Evolutionary conservation across 2,797 vertebrate genomes (phyloP).

Genomic region (Eleutherodactylus coqui): DNA sequence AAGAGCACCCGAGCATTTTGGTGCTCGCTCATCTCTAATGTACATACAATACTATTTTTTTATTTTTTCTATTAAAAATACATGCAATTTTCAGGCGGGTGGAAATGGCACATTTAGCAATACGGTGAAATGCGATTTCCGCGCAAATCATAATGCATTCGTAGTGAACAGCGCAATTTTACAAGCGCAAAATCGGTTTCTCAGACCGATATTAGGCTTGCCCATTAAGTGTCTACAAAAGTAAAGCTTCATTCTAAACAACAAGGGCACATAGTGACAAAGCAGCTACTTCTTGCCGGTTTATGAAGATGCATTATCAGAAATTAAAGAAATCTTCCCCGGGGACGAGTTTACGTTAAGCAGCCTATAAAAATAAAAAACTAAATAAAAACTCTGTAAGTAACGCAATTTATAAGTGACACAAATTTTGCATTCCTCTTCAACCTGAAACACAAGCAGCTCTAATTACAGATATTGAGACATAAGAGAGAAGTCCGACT

Average conservation of each 20-base stretch:
- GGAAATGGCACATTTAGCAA: too few relatives aligned
- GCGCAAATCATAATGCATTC: too few relatives aligned
- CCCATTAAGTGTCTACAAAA: neutral
- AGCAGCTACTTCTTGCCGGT: neutral
- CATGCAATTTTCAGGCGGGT: too few relatives aligned
- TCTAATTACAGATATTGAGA: conserved; percentile 64
- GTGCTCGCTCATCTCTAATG: too few relatives aligned
- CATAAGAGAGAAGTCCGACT: conserved; percentile 51
- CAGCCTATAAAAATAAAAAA: neutral
- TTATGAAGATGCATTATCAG: neutral
- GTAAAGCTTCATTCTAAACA: neutral
- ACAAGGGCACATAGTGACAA: neutral
- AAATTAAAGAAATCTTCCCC: neutral
- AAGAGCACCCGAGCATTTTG: too few relatives aligned
- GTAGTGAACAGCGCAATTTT: too few relatives aligned
- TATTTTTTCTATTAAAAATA: too few relatives aligned
- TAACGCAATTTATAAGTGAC: conserved; percentile 20
- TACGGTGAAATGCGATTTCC: too few relatives aligned
- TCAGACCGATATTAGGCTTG: too few relatives aligned
- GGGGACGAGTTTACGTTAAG: neutral
- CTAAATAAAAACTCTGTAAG: neutral
- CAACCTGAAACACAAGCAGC: conserved; percentile 67
- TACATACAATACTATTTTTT: too few relatives aligned
- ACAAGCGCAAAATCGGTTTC: too few relatives aligned
- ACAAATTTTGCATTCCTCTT: conserved; percentile 59